Conservation (phyloP, 2,888 invertebrate genomes). For the Hypercompe scribonia region DNA sequence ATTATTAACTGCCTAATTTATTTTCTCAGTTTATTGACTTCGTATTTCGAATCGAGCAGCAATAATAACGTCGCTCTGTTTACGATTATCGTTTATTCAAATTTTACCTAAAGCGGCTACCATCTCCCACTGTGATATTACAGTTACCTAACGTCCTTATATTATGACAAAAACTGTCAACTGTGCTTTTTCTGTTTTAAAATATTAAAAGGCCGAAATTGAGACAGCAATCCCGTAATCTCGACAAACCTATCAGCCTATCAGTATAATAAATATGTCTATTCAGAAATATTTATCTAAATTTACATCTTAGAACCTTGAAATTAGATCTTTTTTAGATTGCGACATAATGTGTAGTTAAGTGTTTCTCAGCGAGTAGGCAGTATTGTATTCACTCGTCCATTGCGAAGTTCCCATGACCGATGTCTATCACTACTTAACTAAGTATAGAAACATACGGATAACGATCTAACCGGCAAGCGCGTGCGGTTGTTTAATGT, state of each 20-base stretch:
- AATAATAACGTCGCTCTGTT: neutral
- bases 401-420: slow-evolving; percentile 60
- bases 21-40: neutral
- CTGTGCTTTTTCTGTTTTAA: neutral
- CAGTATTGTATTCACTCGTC: slow-evolving; percentile 57
- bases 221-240: neutral
- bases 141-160: neutral
- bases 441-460: slow-evolving; percentile 37
- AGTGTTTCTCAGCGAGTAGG: slow-evolving; percentile 40
- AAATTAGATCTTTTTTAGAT: slow-evolving; percentile 31
- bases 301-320: slow-evolving; percentile 16
- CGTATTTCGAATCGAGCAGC: neutral
- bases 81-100: neutral
- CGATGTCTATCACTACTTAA: slow-evolving; percentile 40
- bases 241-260: neutral
- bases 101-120: neutral
- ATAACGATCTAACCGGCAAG: slow-evolving; percentile 21
- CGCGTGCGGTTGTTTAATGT: slow-evolving; percentile 15
- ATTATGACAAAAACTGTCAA: neutral
- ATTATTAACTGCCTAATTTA: neutral
- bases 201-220: neutral
- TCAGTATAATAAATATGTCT: neutral
- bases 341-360: slow-evolving; percentile 21
- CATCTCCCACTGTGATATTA: neutral
- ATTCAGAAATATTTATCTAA: neutral